A percentile compares a stretch with the other conserved stretches of the same genome.
Conservation (phyloP, 37 sponge, comb jelly and placozoan genomes). For the Oopsacas minuta region DNA sequence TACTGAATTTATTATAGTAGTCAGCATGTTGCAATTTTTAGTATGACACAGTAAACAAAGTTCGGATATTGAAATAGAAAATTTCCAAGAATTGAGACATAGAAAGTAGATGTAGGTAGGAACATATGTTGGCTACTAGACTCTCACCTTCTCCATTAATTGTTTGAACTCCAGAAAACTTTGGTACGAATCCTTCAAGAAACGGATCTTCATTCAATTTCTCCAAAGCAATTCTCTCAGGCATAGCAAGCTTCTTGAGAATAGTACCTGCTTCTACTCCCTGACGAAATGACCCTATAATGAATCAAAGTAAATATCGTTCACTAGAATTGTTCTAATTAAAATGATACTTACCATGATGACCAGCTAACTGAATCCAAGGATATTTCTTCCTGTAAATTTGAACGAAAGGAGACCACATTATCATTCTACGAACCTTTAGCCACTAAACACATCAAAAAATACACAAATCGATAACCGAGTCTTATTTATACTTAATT, state of each 20-base stretch:
- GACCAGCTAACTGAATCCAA: conserved; percentile 98
- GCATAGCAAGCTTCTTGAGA: conserved; percentile 59
- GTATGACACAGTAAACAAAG: too few relatives aligned
- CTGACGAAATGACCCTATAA: conserved; percentile 67
- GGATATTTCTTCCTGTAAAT: conserved; percentile 84
- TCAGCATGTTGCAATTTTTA: too few relatives aligned
- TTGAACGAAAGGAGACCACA: conserved; percentile 95
- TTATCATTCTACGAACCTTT: conserved; percentile 16
- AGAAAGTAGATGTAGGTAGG: too few relatives aligned
- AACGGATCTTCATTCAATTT: conserved; percentile 41
- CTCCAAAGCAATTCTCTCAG: conserved; percentile 48
- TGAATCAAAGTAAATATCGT: too few relatives aligned
- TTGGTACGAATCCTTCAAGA: conserved; percentile 63
- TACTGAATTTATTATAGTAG: too few relatives aligned
- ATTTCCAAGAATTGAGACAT: too few relatives aligned
- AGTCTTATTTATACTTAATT: too few relatives aligned
- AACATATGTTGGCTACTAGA: too few relatives aligned
- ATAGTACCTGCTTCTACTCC: conserved; percentile 76
- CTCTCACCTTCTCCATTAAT: conserved; percentile 64
- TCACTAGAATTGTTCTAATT: too few relatives aligned
- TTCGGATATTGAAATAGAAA: too few relatives aligned
- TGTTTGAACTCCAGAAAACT: conserved; percentile 45
- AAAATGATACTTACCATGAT: conserved; percentile 85
- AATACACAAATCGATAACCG: too few relatives aligned
- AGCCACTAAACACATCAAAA: conserved; percentile 11